Conservation (phyloP, 2,888 invertebrate species). For the Lithophane socia region DNA sequence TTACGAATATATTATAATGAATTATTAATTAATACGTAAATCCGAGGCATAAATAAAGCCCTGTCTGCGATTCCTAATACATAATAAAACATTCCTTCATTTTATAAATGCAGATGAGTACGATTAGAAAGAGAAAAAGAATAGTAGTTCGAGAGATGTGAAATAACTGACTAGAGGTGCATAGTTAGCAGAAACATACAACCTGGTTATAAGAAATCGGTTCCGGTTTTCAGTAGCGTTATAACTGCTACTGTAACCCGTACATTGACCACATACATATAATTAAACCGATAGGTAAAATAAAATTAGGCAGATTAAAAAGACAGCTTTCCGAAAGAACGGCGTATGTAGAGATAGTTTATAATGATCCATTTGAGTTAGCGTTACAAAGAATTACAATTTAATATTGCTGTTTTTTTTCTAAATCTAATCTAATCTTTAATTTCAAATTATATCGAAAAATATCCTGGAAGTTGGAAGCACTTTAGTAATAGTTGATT, state of each 20-base stretch:
- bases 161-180: constrained; percentile 45
- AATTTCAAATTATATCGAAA: constrained; percentile 19
- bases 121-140: constrained; percentile 7
- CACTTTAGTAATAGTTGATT: constrained; percentile 1
- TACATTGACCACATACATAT: too few relatives aligned
- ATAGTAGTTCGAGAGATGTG: constrained; percentile 25
- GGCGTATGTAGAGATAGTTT: not conserved
- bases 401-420: not conserved
- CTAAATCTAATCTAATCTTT: constrained; percentile 20
- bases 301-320: not conserved
- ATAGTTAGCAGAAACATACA: constrained; percentile 21
- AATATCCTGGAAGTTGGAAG: constrained; percentile 23
- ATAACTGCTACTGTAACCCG: not conserved
- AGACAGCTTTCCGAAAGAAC: not conserved
- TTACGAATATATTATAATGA: not conserved
- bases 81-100: not conserved
- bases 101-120: constrained; percentile 7
- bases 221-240: not conserved
- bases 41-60: not conserved
- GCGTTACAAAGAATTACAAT: constrained; percentile 8
- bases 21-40: not conserved
- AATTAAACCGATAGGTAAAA: not conserved
- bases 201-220: not conserved
- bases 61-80: not conserved
- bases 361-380: not conserved